These are phyloP conservation scores for Pseudopleuronectes americanus DNA, from an alignment of 2,797 vertebrate genomes.

Conservation along the genomic window DNA sequence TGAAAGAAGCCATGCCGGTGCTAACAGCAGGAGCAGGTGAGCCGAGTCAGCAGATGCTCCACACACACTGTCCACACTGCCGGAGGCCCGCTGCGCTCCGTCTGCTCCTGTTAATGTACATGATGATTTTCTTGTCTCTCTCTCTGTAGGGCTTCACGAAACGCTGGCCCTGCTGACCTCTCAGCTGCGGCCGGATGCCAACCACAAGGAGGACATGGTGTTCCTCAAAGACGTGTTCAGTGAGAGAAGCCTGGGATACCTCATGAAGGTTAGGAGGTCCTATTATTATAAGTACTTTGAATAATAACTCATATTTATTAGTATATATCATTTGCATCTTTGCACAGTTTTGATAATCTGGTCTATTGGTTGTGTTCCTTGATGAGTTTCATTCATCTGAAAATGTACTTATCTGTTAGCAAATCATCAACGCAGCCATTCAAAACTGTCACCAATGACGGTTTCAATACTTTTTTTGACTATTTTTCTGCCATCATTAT, in stretches of 20 bases:
- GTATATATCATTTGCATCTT: too few species aligned
- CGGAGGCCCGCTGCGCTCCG: slow-evolving; percentile 20
- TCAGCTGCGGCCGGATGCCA: slow-evolving; percentile 93
- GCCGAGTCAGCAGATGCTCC: slow-evolving; percentile 28
- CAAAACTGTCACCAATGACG: too few species aligned
- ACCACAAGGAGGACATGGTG: slow-evolving; percentile 96
- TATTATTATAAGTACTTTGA: neutral
- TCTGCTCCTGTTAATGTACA: slow-evolving; percentile 48
- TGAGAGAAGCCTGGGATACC: slow-evolving; percentile 91
- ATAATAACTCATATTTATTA: neutral
- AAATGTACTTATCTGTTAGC: too few species aligned
- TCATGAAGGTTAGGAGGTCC: slow-evolving; percentile 89
- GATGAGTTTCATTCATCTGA: too few species aligned
- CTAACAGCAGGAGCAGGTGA: slow-evolving; percentile 93
- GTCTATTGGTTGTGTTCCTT: too few species aligned
- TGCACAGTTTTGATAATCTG: too few species aligned
- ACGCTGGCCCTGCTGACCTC: slow-evolving; percentile 95
- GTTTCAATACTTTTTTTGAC: too few species aligned
- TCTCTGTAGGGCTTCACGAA: slow-evolving; percentile 89
- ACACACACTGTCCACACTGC: slow-evolving; percentile 14
- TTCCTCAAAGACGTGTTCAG: slow-evolving; percentile 96
- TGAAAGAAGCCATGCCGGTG: slow-evolving; percentile 92
- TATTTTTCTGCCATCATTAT: too few species aligned
- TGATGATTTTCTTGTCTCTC: neutral
- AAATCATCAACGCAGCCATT: too few species aligned